Evolutionary conservation across 2,113 vertebrate genomes (phyloP).

Genomic region (Mormyrus lacerda): DNA sequence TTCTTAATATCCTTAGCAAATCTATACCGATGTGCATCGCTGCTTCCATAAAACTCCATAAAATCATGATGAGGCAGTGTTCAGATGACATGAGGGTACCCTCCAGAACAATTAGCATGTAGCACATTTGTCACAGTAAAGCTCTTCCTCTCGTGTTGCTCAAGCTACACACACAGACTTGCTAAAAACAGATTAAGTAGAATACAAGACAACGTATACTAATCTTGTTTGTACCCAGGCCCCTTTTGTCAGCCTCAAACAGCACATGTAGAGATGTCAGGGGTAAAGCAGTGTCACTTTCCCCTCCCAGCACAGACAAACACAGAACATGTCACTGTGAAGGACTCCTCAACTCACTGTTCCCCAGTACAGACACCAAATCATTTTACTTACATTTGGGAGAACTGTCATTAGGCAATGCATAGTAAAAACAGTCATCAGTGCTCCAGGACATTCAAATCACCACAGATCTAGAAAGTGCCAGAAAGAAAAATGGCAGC

Average conservation of each 20-base stretch:
- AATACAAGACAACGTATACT: neutral
- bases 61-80: neutral
- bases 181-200: neutral
- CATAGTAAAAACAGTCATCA: constrained; percentile 7
- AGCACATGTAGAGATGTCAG: neutral
- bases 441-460: constrained; percentile 5
- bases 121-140: constrained; percentile 38
- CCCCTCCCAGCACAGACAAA: neutral
- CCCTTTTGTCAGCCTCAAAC: neutral
- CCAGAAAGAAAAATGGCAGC: constrained; percentile 12
- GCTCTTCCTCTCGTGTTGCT: constrained; percentile 41
- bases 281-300: neutral
- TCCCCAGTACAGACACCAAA: neutral
- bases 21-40: neutral
- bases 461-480: constrained; percentile 3
- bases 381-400: neutral
- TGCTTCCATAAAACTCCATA: neutral
- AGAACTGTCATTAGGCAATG: neutral
- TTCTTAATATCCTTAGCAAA: neutral
- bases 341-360: neutral
- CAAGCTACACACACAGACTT: neutral
- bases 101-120: constrained; percentile 4
- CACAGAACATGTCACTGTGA: neutral
- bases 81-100: constrained; percentile 6
- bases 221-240: neutral